These are phyloP conservation scores for Nomada lathburiana DNA, from an alignment of 2,888 invertebrate genomes.

Conservation along the genomic window DNA sequence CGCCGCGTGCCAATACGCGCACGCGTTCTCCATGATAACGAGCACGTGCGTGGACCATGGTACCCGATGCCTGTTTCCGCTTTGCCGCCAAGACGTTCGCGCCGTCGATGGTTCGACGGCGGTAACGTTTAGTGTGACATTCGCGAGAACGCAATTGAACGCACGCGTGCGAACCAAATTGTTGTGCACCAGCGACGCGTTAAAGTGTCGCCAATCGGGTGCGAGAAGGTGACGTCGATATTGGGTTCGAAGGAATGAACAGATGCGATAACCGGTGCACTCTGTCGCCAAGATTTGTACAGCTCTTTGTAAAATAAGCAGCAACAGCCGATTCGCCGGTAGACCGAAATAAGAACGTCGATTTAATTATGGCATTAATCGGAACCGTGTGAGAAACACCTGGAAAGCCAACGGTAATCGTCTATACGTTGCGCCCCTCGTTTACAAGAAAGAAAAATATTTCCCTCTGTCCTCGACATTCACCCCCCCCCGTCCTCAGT, in stretches of 20 bases:
- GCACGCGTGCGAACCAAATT: no score
- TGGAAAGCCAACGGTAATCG: slow-evolving; percentile 31
- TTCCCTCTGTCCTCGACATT: slow-evolving; percentile 54
- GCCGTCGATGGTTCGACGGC: not conserved
- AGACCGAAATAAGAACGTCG: not conserved
- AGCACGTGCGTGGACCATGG: slow-evolving; percentile 64
- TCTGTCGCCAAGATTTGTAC: no score
- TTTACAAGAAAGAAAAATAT: slow-evolving; percentile 64
- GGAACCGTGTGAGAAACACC: slow-evolving; percentile 36
- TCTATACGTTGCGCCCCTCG: slow-evolving; percentile 24
- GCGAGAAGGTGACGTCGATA: no score
- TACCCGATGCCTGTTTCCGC: not conserved
- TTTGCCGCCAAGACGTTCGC: slow-evolving; percentile 45
- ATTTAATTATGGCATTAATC: slow-evolving; percentile 19
- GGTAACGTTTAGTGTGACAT: not conserved
- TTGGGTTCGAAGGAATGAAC: no score
- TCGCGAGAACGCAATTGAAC: not conserved
- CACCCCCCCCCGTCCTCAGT: slow-evolving; percentile 60
- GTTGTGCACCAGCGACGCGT: no score
- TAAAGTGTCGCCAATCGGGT: no score
- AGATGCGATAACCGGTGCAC: no score
- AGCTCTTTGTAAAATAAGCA: no score
- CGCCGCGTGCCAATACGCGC: slow-evolving; percentile 72
- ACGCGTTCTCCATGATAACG: slow-evolving; percentile 66
- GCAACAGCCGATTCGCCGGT: not conserved